Evolutionary conservation across 2,113 vertebrate genomes (phyloP).

Genomic region (Aythya baeri): DNA sequence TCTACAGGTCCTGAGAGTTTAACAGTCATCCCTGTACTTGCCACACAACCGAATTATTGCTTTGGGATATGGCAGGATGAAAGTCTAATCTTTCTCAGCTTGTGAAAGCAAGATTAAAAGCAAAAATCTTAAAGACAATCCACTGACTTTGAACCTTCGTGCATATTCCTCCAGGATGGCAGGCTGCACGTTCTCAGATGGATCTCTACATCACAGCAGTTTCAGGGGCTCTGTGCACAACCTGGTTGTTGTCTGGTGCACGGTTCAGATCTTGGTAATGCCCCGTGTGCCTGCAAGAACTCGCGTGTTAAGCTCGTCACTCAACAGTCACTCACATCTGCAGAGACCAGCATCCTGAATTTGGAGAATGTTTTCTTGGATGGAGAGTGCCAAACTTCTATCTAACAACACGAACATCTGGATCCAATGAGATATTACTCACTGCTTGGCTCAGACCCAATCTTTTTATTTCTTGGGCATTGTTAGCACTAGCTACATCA

Average conservation of each 20-base stretch:
- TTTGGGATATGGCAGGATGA: background rate
- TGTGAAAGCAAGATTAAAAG: background rate
- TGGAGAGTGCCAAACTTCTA: background rate
- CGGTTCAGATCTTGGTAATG: background rate
- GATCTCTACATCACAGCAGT: background rate
- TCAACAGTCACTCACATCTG: background rate
- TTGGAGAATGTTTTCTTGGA: background rate
- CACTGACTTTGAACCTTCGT: background rate
- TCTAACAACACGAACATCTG: conserved; percentile 62
- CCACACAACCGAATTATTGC: background rate
- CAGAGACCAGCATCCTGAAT: background rate
- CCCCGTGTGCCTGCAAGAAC: background rate
- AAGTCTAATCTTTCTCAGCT: background rate
- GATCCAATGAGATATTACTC: conserved; percentile 51
- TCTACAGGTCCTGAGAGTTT: background rate
- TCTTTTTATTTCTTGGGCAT: conserved; percentile 21
- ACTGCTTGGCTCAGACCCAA: conserved; percentile 40
- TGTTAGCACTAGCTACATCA: conserved; percentile 48
- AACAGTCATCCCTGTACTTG: background rate
- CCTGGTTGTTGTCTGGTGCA: background rate
- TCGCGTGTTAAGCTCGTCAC: background rate
- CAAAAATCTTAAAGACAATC: background rate
- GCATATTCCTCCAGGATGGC: fast-evolving
- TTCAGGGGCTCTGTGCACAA: background rate
- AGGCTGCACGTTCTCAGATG: background rate